These are phyloP conservation scores for Anagrus nilaparvatae DNA, from an alignment of 1,140 invertebrate species.

Conservation along the genomic window DNA sequence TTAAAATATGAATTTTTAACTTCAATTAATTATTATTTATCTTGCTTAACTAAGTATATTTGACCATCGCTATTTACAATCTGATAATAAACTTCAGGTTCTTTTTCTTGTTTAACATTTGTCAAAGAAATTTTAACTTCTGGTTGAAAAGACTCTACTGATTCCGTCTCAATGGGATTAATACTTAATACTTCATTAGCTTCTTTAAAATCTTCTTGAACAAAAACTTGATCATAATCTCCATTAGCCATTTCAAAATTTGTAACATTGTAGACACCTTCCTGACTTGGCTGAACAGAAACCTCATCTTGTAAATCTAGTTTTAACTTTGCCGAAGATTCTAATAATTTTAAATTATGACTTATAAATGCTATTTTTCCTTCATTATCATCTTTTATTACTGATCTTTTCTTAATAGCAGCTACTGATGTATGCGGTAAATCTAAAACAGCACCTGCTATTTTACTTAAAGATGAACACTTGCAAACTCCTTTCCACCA, in stretches of 20 bases:
- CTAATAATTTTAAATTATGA: slow-evolving; percentile 15
- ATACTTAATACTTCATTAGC: slow-evolving; percentile 11
- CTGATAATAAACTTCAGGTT: too few relatives aligned
- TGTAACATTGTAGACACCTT: slow-evolving; percentile 9
- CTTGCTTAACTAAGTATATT: too few relatives aligned
- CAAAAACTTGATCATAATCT: slow-evolving; percentile 16
- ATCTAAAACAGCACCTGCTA: slow-evolving; percentile 15
- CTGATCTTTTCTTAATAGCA: slow-evolving; percentile 9
- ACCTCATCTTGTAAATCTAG: slow-evolving; percentile 9
- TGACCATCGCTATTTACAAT: too few relatives aligned
- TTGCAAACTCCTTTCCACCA: slow-evolving; percentile 16
- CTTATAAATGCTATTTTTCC: slow-evolving; percentile 17
- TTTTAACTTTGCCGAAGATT: slow-evolving; percentile 14
- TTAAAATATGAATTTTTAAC: too few relatives aligned
- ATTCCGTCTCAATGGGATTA: too few relatives aligned
- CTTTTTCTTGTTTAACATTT: too few relatives aligned
- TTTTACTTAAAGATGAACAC: slow-evolving; percentile 15
- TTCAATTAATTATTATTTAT: too few relatives aligned
- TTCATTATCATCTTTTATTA: slow-evolving; percentile 14
- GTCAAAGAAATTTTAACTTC: too few relatives aligned
- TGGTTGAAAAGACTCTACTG: too few relatives aligned
- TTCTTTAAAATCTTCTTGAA: slow-evolving; percentile 14
- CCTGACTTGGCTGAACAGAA: slow-evolving; percentile 1
- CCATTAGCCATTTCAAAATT: slow-evolving; percentile 15
- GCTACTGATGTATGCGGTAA: slow-evolving; percentile 14